These are phyloP conservation scores for Yponomeuta cagnagella DNA, from an alignment of 2,888 invertebrate species.

Conservation along the genomic window DNA sequence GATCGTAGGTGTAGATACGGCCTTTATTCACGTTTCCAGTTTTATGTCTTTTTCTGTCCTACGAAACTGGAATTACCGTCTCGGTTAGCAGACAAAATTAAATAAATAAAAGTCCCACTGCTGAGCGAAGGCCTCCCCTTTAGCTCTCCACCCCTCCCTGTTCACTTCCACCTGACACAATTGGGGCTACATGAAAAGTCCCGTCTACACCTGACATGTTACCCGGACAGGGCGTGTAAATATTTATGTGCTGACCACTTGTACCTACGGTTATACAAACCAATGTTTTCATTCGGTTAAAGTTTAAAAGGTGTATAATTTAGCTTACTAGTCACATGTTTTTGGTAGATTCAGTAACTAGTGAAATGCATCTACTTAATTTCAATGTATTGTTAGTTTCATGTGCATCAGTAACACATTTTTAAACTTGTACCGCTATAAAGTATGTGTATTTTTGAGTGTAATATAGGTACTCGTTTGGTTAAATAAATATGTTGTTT, in stretches of 20 bases:
- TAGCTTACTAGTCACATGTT: neutral
- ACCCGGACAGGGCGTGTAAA: too few species aligned
- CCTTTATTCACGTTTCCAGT: too few species aligned
- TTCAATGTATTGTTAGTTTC: neutral
- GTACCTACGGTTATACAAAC: neutral
- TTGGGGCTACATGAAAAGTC: too few species aligned
- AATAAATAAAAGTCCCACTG: neutral
- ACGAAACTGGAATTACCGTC: too few species aligned
- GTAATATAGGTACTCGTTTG: neutral
- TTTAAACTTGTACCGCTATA: neutral
- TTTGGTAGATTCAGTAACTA: neutral
- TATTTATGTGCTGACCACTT: too few species aligned
- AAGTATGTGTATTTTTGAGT: neutral
- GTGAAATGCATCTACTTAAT: neutral
- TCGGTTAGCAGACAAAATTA: neutral
- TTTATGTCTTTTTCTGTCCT: too few species aligned
- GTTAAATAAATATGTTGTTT: constrained; percentile 16
- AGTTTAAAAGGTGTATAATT: neutral
- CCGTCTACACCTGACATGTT: too few species aligned
- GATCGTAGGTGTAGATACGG: too few species aligned
- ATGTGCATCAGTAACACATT: neutral
- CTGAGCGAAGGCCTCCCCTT: neutral
- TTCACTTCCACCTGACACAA: too few species aligned
- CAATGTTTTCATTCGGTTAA: neutral
- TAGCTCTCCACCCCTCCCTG: neutral